A percentile compares a stretch with the other conserved stretches of the same genome.
Conservation (phyloP, 2,888 invertebrate species). For the Plemyria rubiginata region DNA sequence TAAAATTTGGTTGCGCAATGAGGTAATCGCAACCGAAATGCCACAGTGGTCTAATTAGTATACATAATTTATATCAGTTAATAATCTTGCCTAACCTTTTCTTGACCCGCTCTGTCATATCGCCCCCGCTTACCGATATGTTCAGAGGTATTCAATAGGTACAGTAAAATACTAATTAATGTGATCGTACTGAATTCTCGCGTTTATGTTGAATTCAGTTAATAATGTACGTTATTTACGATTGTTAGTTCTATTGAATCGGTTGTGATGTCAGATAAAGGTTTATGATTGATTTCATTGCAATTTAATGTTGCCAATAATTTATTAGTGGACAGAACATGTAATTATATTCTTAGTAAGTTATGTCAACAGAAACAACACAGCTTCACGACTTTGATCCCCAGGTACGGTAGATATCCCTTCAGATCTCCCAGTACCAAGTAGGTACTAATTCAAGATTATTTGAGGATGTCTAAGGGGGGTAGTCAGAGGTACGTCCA, state of each 20-base stretch:
- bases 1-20: conserved; percentile 13
- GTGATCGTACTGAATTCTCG: conserved; percentile 9
- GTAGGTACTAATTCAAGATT: too few relatives aligned
- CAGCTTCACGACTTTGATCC: too few relatives aligned
- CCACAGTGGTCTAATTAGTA: conserved; percentile 52
- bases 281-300: conserved; percentile 23
- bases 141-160: conserved; percentile 13
- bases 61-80: conserved; percentile 50
- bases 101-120: conserved; percentile 31
- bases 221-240: conserved; percentile 18
- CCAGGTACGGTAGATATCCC: too few relatives aligned
- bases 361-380: too few relatives aligned
- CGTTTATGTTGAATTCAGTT: conserved; percentile 9
- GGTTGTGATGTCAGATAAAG: conserved; percentile 19
- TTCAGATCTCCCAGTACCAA: too few relatives aligned
- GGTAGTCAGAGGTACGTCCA: too few relatives aligned
- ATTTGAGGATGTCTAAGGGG: too few relatives aligned
- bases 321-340: conserved; percentile 11
- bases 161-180: conserved; percentile 36
- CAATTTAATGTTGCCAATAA: conserved; percentile 22
- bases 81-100: conserved; percentile 48
- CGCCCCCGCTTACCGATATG: conserved; percentile 40
- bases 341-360: conserved; percentile 9
- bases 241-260: conserved; percentile 25
- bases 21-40: conserved; percentile 37